Evolutionary conservation across 2,888 invertebrate species (phyloP).

Genomic region (Synergus umbraculus): DNA sequence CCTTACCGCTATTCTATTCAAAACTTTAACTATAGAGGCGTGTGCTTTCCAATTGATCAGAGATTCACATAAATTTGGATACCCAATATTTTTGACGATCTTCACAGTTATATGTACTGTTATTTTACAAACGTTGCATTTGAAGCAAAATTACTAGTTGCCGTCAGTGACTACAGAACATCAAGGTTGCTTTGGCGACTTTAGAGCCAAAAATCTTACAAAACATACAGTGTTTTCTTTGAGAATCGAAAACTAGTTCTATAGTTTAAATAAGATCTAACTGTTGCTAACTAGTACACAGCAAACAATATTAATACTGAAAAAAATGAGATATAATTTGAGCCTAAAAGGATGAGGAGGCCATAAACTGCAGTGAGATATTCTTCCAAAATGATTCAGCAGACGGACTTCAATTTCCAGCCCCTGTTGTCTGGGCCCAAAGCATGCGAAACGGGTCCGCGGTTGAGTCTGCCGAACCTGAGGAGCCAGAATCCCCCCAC

Average conservation of each 20-base stretch:
- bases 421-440: slow-evolving; percentile 15
- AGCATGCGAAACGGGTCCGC: neutral
- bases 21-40: neutral
- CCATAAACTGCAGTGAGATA: slow-evolving; percentile 1
- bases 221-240: too few species aligned
- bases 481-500: slow-evolving; percentile 10
- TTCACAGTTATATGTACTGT: neutral
- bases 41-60: neutral
- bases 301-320: too few species aligned
- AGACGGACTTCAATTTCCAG: neutral
- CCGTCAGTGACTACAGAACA: neutral
- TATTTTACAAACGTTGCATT: neutral
- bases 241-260: too few species aligned
- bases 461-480: slow-evolving; percentile 17
- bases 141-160: neutral
- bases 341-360: neutral
- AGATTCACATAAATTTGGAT: neutral
- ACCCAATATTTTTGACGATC: neutral
- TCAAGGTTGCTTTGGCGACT: too few species aligned
- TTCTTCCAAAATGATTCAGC: slow-evolving; percentile 32
- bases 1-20: neutral
- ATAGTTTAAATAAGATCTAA: too few species aligned
- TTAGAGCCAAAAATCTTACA: too few species aligned
- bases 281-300: too few species aligned
- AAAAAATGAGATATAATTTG: neutral